Conservation (phyloP, 1,140 invertebrate species). For the Hyphantria cunea region DNA sequence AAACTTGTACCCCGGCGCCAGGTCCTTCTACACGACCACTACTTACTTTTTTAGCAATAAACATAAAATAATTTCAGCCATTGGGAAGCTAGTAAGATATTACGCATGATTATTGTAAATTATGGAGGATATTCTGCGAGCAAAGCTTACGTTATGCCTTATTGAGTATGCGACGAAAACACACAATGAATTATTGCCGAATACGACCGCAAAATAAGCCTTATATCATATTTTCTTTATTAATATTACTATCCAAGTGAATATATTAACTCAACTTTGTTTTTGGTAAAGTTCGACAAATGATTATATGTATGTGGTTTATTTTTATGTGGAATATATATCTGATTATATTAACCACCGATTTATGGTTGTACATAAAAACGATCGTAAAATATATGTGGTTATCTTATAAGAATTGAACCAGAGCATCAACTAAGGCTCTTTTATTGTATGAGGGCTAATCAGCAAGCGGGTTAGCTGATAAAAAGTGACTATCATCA, state of each 20-base stretch:
- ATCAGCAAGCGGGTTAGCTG: too few species aligned
- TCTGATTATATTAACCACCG: neutral
- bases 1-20: too few species aligned
- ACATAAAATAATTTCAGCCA: neutral
- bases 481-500: too few species aligned
- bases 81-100: constrained; percentile 10
- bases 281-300: neutral
- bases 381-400: too few species aligned
- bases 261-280: constrained; percentile 8
- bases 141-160: constrained; percentile 62
- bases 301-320: neutral
- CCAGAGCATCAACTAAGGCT: too few species aligned
- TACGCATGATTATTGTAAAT: constrained; percentile 24
- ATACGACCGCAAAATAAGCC: constrained; percentile 44
- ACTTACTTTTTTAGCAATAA: constrained; percentile 8
- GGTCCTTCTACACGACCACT: too few species aligned
- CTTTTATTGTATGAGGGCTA: too few species aligned
- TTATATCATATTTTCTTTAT: constrained; percentile 49
- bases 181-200: constrained; percentile 55
- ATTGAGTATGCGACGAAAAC: constrained; percentile 67
- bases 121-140: constrained; percentile 41
- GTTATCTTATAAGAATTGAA: too few species aligned
- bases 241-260: constrained; percentile 11
- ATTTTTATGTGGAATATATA: constrained; percentile 1
- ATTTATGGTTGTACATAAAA: too few species aligned